These are phyloP conservation scores for Liolophura sinensis DNA, from an alignment of 1,140 invertebrate genomes.

Conservation along the genomic window DNA sequence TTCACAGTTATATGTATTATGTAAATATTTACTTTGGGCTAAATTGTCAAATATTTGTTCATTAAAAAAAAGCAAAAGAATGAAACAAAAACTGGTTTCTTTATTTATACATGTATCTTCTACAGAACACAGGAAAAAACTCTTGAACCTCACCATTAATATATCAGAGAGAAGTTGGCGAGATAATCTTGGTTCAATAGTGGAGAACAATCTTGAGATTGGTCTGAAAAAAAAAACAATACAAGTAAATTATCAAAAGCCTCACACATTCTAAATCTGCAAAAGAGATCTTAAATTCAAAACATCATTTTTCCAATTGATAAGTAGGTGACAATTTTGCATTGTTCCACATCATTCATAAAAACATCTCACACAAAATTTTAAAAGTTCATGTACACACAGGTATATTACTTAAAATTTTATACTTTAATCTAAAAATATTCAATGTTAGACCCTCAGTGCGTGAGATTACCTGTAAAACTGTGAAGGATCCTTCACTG, in stretches of 20 bases:
- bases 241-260: neutral
- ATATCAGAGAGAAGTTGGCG: slow-evolving; percentile 48
- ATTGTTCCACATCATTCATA: no score
- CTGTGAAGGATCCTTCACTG: slow-evolving; percentile 67
- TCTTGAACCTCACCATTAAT: slow-evolving; percentile 34
- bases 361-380: no score
- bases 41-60: neutral
- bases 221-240: slow-evolving; percentile 31
- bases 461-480: slow-evolving; percentile 59
- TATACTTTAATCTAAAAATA: no score
- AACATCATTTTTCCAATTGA: no score
- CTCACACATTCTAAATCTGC: neutral
- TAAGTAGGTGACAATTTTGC: no score
- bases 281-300: no score
- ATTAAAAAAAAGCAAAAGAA: neutral
- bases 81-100: neutral
- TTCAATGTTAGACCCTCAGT: neutral
- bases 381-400: no score
- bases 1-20: no score
- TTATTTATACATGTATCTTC: no score
- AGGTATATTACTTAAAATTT: no score
- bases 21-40: no score
- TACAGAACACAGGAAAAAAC: neutral
- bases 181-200: slow-evolving; percentile 39
- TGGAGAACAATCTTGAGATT: slow-evolving; percentile 49